phyloP scores from a whole-genome alignment of 2,888 invertebrate species.

The Lasioglossum morio region DNA sequence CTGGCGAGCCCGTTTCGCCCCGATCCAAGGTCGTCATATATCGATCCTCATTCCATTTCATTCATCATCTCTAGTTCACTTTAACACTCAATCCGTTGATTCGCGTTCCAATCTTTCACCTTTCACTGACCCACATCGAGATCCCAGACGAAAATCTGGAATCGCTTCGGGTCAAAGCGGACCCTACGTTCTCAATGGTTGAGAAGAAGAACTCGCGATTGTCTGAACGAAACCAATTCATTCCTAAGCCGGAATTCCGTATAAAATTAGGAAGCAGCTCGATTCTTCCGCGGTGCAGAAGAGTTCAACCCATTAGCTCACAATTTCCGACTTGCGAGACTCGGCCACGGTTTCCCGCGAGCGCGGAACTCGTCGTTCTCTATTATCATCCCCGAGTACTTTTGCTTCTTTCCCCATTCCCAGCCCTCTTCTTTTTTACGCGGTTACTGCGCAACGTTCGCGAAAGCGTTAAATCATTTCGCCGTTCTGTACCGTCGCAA shows the following conservation, averaged over 20 bases:
- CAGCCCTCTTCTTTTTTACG: not conserved
- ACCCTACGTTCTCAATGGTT: not conserved
- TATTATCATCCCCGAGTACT: slow-evolving; percentile 36
- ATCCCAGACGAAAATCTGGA: not conserved
- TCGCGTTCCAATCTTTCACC: not conserved
- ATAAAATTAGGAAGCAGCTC: not conserved
- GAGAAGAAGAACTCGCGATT: not conserved
- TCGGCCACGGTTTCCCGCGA: not conserved
- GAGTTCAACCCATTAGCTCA: slow-evolving; percentile 4
- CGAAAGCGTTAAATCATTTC: slow-evolving; percentile 49
- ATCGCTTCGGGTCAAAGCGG: not conserved
- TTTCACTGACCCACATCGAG: not conserved
- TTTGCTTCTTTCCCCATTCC: not conserved
- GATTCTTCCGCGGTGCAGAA: not conserved
- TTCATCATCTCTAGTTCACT: slow-evolving; percentile 10
- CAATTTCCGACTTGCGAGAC: slow-evolving; percentile 9
- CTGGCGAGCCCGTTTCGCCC: slow-evolving; percentile 47
- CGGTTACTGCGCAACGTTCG: slow-evolving; percentile 30
- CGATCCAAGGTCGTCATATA: slow-evolving; percentile 34
- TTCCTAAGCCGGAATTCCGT: not conserved
- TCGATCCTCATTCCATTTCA: slow-evolving; percentile 25
- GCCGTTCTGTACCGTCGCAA: slow-evolving; percentile 51
- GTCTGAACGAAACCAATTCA: not conserved
- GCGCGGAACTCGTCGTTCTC: slow-evolving; percentile 16
- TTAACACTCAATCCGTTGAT: slow-evolving; percentile 21